Evolutionary conservation across 2,113 vertebrate genomes (phyloP).

Genomic region (Campylomormyrus tamandua): DNA sequence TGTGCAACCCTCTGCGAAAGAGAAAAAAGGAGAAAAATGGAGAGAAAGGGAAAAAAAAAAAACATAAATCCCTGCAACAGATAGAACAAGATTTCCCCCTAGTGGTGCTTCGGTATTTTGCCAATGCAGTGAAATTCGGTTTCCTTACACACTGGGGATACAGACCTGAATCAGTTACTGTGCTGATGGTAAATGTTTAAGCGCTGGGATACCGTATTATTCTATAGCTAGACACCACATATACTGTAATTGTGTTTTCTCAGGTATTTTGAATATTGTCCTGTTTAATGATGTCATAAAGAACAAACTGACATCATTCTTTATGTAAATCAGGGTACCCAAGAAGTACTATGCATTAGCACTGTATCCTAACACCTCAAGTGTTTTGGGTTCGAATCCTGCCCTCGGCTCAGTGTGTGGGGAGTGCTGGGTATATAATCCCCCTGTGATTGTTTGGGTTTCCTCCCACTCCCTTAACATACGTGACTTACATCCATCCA

Average conservation of each 20-base stretch:
- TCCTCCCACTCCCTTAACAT: not conserved
- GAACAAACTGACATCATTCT: not conserved
- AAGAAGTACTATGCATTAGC: not conserved
- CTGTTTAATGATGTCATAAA: not conserved
- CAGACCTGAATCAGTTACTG: not conserved
- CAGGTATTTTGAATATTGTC: not conserved
- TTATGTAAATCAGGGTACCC: not conserved
- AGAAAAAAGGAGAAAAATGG: not conserved
- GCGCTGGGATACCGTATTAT: not conserved
- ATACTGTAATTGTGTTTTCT: not conserved
- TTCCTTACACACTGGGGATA: not conserved
- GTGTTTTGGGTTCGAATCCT: not conserved
- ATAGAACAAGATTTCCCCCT: slow-evolving; percentile 16
- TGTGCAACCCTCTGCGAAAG: not conserved
- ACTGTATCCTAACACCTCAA: not conserved
- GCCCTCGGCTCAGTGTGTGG: not conserved
- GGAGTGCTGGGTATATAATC: not conserved
- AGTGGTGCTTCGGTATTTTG: not conserved
- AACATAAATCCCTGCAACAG: not conserved
- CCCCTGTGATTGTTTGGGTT: not conserved
- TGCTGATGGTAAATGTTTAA: not conserved
- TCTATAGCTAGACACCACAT: not conserved
- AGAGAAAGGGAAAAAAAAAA: not conserved
- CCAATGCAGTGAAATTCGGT: not conserved
- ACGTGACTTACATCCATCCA: not conserved